Percentiles rank a stretch among this genome's conserved stretches.
phyloP scores from a whole-genome alignment of 1,140 invertebrate genomes.

The Drosophila pseudoananassae region DNA sequence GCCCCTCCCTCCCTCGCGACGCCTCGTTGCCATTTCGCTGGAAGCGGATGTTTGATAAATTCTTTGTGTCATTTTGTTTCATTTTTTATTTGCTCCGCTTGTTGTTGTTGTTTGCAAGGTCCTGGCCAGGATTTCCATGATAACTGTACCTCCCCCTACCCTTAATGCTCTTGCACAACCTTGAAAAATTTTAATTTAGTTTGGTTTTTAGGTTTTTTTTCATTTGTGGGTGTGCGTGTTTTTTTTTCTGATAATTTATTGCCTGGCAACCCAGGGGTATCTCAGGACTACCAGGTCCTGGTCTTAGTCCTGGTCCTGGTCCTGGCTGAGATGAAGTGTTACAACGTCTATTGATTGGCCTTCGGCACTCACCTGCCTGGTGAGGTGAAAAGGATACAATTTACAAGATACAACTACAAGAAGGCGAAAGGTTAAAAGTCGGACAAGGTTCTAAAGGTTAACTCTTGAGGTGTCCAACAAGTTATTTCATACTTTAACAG shows the following conservation, averaged over 20 bases:
- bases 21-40: slow-evolving; percentile 31
- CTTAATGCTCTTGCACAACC: not conserved
- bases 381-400: not conserved
- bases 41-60: slow-evolving; percentile 76
- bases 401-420: not conserved
- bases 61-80: slow-evolving; percentile 62
- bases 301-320: not conserved
- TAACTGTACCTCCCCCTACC: slow-evolving; percentile 43
- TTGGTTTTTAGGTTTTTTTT: slow-evolving; percentile 13
- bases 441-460: not conserved
- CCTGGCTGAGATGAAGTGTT: not conserved
- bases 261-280: slow-evolving; percentile 31
- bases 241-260: slow-evolving; percentile 39
- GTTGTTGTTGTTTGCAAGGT: slow-evolving; percentile 36
- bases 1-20: not conserved
- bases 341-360: not conserved
- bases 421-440: not conserved
- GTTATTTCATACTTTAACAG: too few species aligned
- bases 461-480: too few species aligned
- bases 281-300: slow-evolving; percentile 22
- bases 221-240: not conserved
- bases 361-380: not conserved
- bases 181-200: slow-evolving; percentile 59
- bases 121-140: slow-evolving; percentile 32
- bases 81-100: slow-evolving; percentile 32